A percentile compares a stretch with the other conserved stretches of the same genome.
These are phyloP conservation scores for Kobus ellipsiprymnus DNA, from an alignment of 2,113 vertebrate species.

Conservation along the genomic window DNA sequence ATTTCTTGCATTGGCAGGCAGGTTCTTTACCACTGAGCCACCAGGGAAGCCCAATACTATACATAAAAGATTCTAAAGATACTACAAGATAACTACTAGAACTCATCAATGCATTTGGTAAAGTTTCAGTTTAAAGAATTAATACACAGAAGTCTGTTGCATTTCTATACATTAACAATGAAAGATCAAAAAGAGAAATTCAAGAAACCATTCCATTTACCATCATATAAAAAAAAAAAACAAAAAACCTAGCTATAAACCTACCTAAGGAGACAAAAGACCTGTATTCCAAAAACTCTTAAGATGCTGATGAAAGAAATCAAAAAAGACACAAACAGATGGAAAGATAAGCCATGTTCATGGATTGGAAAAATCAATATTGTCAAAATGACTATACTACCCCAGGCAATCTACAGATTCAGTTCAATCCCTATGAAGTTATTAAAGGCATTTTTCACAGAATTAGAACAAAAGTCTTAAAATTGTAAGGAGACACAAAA, in stretches of 20 bases:
- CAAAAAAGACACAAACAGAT: background rate
- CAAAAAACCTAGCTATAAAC: background rate
- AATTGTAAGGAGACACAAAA: background rate
- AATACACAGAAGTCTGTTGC: background rate
- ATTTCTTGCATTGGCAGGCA: background rate
- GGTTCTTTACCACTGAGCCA: background rate
- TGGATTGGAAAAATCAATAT: background rate
- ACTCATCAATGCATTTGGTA: background rate
- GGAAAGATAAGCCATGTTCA: background rate
- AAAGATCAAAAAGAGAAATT: background rate
- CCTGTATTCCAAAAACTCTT: background rate
- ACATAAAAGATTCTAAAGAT: background rate
- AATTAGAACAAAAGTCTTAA: background rate
- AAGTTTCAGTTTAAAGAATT: background rate
- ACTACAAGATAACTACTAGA: background rate
- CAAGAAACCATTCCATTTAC: background rate
- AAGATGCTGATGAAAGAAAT: background rate
- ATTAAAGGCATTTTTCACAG: background rate
- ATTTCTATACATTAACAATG: background rate
- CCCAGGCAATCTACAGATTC: background rate
- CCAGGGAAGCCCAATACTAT: background rate
- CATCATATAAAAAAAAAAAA: background rate
- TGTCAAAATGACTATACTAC: background rate
- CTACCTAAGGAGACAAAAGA: background rate
- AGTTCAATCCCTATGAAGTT: background rate